These are phyloP conservation scores for Lepisosteus oculatus DNA, from an alignment of 2,113 vertebrate species.

Conservation along the genomic window DNA sequence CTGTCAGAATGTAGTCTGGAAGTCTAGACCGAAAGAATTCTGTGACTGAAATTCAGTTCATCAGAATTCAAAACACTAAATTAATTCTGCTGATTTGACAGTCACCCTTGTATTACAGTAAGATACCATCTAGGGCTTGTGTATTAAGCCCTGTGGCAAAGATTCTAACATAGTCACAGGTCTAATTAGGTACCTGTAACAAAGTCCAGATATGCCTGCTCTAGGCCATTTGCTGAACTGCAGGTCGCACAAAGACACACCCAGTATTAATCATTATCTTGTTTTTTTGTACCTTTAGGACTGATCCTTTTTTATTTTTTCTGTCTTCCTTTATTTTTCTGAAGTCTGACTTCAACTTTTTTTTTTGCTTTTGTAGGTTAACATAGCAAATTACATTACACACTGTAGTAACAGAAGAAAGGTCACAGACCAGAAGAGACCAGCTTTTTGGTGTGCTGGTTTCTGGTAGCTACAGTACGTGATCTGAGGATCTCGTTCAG, in stretches of 20 bases:
- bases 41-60: constrained; percentile 70
- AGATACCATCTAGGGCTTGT: constrained; percentile 83
- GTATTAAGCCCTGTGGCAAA: constrained; percentile 69
- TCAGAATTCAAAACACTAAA: constrained; percentile 78
- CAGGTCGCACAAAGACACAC: not conserved
- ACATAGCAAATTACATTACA: too few relatives aligned
- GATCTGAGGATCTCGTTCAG: too few relatives aligned
- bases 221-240: constrained; percentile 69
- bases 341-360: too few relatives aligned
- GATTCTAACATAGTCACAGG: constrained; percentile 80
- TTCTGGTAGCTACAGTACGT: too few relatives aligned
- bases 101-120: constrained; percentile 55
- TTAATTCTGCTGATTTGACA: constrained; percentile 77
- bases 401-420: too few relatives aligned
- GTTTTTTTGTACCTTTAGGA: constrained; percentile 2
- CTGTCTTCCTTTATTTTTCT: not conserved
- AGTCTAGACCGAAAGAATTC: constrained; percentile 78
- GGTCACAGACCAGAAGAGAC: too few relatives aligned
- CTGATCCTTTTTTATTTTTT: not conserved
- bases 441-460: too few relatives aligned
- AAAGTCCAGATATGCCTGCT: constrained; percentile 78
- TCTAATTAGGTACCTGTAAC: constrained; percentile 84
- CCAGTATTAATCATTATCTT: constrained; percentile 1
- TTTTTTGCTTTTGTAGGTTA: too few relatives aligned
- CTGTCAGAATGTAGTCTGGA: constrained; percentile 79